Conservation (phyloP, 2,888 invertebrate genomes). For the Holacanthella duospinosa region DNA sequence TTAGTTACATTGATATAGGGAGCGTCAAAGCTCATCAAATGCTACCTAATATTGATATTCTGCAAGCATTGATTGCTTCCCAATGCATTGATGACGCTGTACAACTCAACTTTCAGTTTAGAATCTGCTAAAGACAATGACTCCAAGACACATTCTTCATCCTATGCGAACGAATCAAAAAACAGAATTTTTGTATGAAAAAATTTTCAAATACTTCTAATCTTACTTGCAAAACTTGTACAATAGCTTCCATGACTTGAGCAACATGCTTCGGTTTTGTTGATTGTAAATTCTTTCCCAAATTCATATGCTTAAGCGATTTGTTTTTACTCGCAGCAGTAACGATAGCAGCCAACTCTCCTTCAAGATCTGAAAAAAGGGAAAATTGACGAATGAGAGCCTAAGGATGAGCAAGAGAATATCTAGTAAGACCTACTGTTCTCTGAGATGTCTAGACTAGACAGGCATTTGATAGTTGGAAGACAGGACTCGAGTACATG, state of each 20-base stretch:
- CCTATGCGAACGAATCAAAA: constrained; percentile 47
- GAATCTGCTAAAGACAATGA: constrained; percentile 70
- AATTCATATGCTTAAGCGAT: constrained; percentile 70
- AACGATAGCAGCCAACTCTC: constrained; percentile 76
- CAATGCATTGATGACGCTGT: constrained; percentile 68
- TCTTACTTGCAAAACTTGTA: constrained; percentile 61
- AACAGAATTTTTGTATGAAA: background rate
- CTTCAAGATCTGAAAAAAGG: constrained; percentile 66
- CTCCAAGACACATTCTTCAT: constrained; percentile 77
- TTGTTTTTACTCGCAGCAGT: constrained; percentile 83
- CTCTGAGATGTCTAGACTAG: constrained; percentile 81
- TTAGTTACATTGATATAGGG: too few species aligned
- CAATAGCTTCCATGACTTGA: constrained; percentile 71
- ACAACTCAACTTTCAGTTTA: constrained; percentile 62
- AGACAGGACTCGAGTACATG: constrained; percentile 87
- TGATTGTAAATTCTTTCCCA: constrained; percentile 65
- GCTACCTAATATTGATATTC: constrained; percentile 52
- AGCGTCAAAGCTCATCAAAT: too few species aligned
- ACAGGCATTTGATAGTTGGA: constrained; percentile 77
- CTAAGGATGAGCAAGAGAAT: constrained; percentile 7
- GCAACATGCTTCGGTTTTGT: constrained; percentile 67
- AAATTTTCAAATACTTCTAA: background rate
- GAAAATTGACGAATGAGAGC: background rate
- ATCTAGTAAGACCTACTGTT: constrained; percentile 74
- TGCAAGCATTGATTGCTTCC: constrained; percentile 70